Base-by-base conservation (phyloP, 1,140 invertebrate species). In the Ooceraea biroi region DNA sequence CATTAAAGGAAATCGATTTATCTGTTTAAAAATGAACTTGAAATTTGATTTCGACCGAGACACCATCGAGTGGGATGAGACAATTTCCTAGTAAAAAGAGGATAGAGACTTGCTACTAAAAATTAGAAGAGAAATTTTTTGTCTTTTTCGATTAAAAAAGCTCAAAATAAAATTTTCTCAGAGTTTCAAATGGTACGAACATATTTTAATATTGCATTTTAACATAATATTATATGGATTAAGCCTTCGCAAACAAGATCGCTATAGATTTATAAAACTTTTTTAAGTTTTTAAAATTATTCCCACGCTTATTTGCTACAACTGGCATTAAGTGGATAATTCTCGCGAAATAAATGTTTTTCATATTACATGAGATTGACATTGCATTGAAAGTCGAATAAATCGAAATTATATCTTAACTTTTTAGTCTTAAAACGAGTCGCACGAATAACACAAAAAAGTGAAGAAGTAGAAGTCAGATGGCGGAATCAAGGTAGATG, bases 1-100 rank as follows among this genome's bases (percentile, higher is more conserved):
- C 63, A 69, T 41, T 27, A 55, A 44, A 55, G 22, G 22, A 69
- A 78, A 78, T 78, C 63, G 50, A 69, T 78, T 78, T 68, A 68
- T 44, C 30, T 17, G n/a, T 66, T 46, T 55, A 14, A 55, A 77
- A 30, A 69, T 44, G 22, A 68, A 78, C 74, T 78, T 78, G 41
- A 4, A 78, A 68, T 68, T 63, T 50, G 46, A 63, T 63, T 44
- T 68, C 30, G 48, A 68, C 2, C 11, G 1, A 77, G 14, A 74
- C 11, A 10, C 5, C 22, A 30, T 48, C 14, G 17, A 30, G 7
- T 48, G 3, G 3, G 22, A 19, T 68, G 11, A 78, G 19, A 78
- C 19, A 66, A 68, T 41, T 68, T 55, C 69, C 19, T 19, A 19
- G 22, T 5, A 30, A 27, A 52, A 19, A 61, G 17, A 30, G 30